These are phyloP conservation scores for Dendrolimus kikuchii DNA, from an alignment of 1,140 invertebrate genomes.

Conservation along the genomic window DNA sequence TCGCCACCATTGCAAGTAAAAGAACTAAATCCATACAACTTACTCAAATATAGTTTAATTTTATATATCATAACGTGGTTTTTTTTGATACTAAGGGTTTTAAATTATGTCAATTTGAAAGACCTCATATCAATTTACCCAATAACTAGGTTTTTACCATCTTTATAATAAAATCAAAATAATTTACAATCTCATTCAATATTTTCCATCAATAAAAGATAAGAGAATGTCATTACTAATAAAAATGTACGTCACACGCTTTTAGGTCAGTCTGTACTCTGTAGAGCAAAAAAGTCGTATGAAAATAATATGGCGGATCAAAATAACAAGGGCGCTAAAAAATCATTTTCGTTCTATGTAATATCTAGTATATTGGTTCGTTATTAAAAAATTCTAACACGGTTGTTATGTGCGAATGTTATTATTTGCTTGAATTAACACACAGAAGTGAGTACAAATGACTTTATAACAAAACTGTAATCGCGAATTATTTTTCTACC, in stretches of 20 bases:
- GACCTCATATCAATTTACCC: too few species aligned
- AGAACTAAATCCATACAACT: too few species aligned
- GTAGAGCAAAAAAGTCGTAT: conserved; percentile 8
- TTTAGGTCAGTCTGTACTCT: not conserved
- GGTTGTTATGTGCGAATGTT: conserved; percentile 22
- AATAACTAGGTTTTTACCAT: too few species aligned
- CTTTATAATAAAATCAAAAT: too few species aligned
- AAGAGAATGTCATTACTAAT: not conserved
- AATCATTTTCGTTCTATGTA: conserved; percentile 47
- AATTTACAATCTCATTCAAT: too few species aligned
- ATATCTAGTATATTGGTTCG: conserved; percentile 32
- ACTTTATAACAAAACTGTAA: conserved; percentile 2
- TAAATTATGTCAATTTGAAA: too few species aligned
- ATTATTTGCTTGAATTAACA: conserved; percentile 8
- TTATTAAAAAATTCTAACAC: conserved; percentile 12
- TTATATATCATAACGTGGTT: too few species aligned
- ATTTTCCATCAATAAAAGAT: not conserved
- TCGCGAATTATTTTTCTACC: conserved; percentile 15
- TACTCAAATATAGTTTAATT: too few species aligned
- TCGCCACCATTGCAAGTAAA: too few species aligned
- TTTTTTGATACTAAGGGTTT: too few species aligned
- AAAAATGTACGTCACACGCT: conserved; percentile 1
- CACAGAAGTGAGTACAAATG: conserved; percentile 10
- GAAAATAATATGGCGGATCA: conserved; percentile 66
- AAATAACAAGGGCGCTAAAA: conserved; percentile 71